Conservation (phyloP, 2,797 vertebrate species). For the Dipus sagitta region DNA sequence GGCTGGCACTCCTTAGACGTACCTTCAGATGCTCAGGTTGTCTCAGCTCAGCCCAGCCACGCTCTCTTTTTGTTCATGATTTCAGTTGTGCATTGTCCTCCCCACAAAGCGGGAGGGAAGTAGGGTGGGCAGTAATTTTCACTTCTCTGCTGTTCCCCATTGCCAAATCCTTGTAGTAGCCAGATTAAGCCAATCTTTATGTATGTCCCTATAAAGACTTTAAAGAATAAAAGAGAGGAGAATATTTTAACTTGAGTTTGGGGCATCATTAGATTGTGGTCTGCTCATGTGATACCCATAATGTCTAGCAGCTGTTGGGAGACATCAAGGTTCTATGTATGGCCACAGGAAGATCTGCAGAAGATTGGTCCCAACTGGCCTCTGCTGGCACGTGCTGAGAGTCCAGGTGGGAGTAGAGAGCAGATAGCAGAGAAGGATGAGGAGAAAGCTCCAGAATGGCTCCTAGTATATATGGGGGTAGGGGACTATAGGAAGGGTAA, state of each 20-base stretch:
- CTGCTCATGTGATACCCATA: slow-evolving; percentile 22
- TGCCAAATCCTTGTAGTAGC: slow-evolving; percentile 17
- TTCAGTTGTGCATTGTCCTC: neutral
- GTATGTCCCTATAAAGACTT: slow-evolving; percentile 28
- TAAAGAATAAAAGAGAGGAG: slow-evolving; percentile 50
- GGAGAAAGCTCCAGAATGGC: slow-evolving; percentile 38
- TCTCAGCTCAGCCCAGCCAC: slow-evolving; percentile 43
- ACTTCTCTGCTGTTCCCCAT: neutral
- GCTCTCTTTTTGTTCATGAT: slow-evolving; percentile 35
- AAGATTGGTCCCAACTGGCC: neutral
- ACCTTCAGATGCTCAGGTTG: slow-evolving; percentile 34
- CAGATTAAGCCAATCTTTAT: neutral
- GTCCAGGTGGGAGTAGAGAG: neutral
- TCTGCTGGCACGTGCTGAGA: slow-evolving; percentile 35
- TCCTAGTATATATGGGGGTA: neutral
- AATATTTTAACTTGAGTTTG: slow-evolving; percentile 12
- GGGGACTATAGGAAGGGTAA: neutral
- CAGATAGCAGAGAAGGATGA: slow-evolving; percentile 17
- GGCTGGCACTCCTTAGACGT: neutral
- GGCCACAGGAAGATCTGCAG: neutral
- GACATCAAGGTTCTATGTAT: neutral
- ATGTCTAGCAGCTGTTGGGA: neutral
- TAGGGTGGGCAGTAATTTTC: neutral
- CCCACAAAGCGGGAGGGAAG: neutral
- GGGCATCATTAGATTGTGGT: slow-evolving; percentile 47